These are phyloP conservation scores for Lytechinus variegatus DNA, from an alignment of 35 echinoderm and acorn worm species.

Conservation along the genomic window DNA sequence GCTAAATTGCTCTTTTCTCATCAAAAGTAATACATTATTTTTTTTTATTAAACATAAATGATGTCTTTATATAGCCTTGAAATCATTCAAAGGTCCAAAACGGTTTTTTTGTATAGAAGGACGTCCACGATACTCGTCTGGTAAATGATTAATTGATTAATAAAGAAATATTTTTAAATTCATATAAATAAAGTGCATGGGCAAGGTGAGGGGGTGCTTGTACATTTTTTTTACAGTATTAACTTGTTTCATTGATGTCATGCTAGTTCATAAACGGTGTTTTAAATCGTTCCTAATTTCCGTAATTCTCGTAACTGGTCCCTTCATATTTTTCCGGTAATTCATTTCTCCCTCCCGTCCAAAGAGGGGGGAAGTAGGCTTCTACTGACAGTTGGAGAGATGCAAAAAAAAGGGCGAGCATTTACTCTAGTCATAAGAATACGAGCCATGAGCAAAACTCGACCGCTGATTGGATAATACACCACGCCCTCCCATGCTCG, in stretches of 20 bases:
- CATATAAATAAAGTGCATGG: no score
- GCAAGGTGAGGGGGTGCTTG: no score
- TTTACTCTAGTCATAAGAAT: neutral
- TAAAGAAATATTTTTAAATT: no score
- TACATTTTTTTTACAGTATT: no score
- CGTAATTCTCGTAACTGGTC: neutral
- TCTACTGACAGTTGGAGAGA: neutral
- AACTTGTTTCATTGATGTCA: neutral
- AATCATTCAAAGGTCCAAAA: no score
- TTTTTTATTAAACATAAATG: no score
- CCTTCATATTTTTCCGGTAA: neutral
- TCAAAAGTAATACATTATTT: no score
- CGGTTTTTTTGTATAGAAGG: no score
- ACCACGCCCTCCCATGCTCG: conserved; percentile 22
- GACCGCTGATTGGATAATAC: neutral
- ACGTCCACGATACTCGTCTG: no score
- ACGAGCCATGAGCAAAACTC: neutral
- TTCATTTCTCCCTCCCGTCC: neutral
- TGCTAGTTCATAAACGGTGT: neutral
- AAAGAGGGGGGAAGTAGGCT: neutral
- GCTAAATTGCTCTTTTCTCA: no score
- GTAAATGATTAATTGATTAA: no score
- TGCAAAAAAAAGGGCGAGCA: neutral
- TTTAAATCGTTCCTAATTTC: conserved; percentile 7
- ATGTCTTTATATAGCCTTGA: no score